Conservation (phyloP, 2,888 invertebrate genomes). For the Caenorhabditis imperialis region DNA sequence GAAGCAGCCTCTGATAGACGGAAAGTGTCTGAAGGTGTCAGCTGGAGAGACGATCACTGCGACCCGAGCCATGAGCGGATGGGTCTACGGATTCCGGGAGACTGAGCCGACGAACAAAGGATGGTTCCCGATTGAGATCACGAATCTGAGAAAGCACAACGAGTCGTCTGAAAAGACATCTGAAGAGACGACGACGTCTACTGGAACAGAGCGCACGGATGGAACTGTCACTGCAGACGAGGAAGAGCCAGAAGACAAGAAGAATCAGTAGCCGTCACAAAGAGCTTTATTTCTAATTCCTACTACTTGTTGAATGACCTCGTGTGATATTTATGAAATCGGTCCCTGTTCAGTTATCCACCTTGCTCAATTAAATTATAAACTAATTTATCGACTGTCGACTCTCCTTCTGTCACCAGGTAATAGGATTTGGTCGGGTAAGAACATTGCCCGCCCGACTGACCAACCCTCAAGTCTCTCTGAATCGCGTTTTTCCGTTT, state of each 20-base stretch:
- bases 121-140: conserved; percentile 62
- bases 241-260: conserved; percentile 19
- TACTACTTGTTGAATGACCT: conserved; percentile 6
- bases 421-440: conserved; percentile 47
- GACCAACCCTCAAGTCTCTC: conserved; percentile 19
- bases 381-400: conserved; percentile 21
- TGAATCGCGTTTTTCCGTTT: conserved; percentile 42
- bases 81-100: conserved; percentile 67
- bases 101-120: conserved; percentile 54
- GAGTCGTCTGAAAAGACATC: neutral
- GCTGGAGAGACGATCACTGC: conserved; percentile 64
- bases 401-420: conserved; percentile 15
- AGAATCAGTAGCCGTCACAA: conserved; percentile 14
- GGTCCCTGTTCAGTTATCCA: neutral
- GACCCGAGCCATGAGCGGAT: conserved; percentile 66
- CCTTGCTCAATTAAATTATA: conserved; percentile 4
- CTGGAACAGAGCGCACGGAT: conserved; percentile 9
- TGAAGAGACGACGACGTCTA: neutral
- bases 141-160: conserved; percentile 13
- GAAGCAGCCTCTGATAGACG: conserved; percentile 69
- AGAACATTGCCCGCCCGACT: too few species aligned
- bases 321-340: conserved; percentile 11
- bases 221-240: too few species aligned
- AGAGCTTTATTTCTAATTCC: neutral
- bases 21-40: conserved; percentile 60